Evolutionary conservation across 2,797 vertebrate species (phyloP).

Genomic region (Propithecus deckenii): DNA sequence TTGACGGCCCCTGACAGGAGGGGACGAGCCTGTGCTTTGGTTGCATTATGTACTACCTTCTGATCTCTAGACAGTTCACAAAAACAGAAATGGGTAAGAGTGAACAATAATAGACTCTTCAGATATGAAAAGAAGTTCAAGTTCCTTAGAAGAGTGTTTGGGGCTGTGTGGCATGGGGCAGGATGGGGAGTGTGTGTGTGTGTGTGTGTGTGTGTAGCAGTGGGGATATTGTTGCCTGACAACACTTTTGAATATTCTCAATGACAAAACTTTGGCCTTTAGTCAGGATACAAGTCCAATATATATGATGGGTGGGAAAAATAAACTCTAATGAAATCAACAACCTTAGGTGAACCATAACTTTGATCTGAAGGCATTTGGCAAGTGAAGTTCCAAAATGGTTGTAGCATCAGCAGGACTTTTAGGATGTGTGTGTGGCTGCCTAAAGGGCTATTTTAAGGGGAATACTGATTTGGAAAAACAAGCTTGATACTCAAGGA

Average conservation of each 20-base stretch:
- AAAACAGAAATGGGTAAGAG: not conserved
- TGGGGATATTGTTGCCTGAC: not conserved
- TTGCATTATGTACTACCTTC: not conserved
- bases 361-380: not conserved
- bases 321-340: not conserved
- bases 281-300: not conserved
- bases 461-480: not conserved
- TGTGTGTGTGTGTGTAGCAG: not conserved
- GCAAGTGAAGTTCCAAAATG: not conserved
- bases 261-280: not conserved
- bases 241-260: not conserved
- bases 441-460: not conserved
- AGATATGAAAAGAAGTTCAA: not conserved
- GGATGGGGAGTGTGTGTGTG: not conserved
- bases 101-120: not conserved
- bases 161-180: not conserved
- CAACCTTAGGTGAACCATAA: not conserved
- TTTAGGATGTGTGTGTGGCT: not conserved
- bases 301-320: not conserved
- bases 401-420: not conserved
- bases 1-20: not conserved
- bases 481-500: not conserved
- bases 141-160: not conserved
- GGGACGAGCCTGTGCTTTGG: not conserved
- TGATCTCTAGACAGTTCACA: not conserved